These are phyloP conservation scores for Temnopleurus reevesii DNA, from an alignment of 53 echinoderm and acorn worm genomes.

Conservation along the genomic window DNA sequence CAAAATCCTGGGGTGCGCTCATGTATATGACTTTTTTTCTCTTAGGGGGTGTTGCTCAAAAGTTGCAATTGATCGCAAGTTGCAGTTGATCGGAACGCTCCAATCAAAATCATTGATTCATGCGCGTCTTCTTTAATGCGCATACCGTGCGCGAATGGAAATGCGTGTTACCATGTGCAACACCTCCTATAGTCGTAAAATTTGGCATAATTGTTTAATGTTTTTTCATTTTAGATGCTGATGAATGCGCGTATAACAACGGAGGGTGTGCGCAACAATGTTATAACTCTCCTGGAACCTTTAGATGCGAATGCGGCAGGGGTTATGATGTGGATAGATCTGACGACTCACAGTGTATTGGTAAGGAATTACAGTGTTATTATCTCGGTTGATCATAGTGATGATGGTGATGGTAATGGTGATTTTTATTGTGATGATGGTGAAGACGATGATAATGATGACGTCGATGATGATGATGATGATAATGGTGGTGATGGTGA, in stretches of 20 bases:
- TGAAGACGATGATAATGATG: too few relatives aligned
- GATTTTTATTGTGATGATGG: too few relatives aligned
- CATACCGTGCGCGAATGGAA: too few relatives aligned
- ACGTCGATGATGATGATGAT: neutral
- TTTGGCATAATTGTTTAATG: neutral
- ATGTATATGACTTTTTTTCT: too few relatives aligned
- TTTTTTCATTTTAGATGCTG: conserved; percentile 70
- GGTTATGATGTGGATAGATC: conserved; percentile 61
- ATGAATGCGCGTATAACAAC: conserved; percentile 81
- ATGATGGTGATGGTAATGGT: neutral
- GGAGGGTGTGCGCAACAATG: conserved; percentile 84
- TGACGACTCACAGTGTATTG: conserved; percentile 63
- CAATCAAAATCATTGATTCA: too few relatives aligned
- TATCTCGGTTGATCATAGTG: neutral
- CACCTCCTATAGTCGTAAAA: too few relatives aligned
- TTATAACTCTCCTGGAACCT: conserved; percentile 77
- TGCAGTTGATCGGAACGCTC: too few relatives aligned
- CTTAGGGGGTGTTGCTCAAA: too few relatives aligned
- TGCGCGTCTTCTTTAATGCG: too few relatives aligned
- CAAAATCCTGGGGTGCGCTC: too few relatives aligned
- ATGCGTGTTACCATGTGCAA: too few relatives aligned
- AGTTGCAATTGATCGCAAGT: too few relatives aligned
- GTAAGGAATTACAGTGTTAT: conserved; percentile 65
- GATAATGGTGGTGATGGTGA: neutral
- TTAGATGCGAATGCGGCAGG: conserved; percentile 65